Evolutionary conservation across 2,888 invertebrate genomes (phyloP), one percentile per base, ranked within the genome.

Genomic region (Drosophila atroscutellata): DNA sequence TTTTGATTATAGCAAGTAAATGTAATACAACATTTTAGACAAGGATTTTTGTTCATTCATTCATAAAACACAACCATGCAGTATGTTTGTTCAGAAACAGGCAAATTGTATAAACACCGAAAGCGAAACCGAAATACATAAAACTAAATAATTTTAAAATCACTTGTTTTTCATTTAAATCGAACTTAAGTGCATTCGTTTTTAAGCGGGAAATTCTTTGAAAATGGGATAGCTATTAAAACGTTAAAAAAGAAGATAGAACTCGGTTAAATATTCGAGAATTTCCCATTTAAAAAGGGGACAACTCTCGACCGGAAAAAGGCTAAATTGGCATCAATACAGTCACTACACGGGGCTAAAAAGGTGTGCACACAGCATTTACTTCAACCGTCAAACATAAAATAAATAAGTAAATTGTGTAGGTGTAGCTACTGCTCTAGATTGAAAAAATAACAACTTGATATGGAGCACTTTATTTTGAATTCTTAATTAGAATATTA

Each of bases 71-170:
- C 45, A 60, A 36, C 18, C 72, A 82, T 70, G 60, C 80, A 89
- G 70, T 60, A 47, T 39, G 72, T 71, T 77, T 77, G 81, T 81
- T 72, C 50, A 77, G 18, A 42, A 64, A 54, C 82, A 78, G 68
- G 55, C 79, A 78, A 64, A 72, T 81, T 78, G 82, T 81, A 81
- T 60, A 78, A 78, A 81, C 74, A 81, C 74, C 68, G 64, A 74
- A 73, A 81, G 55, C 79, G 66, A 79, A 66, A 74, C 64, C 80
- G 83, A 70, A 78, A 79, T 79, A 79, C 45, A 79, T 79, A 60
- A 60, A 68, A 78, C 73, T 66, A 78, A 78, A 79, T 82, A 74
- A 79, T 79, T 79, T 82, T 81, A 81, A 57, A 28, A 50, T 11
- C 47, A 3, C 24, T 59, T 63, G 51, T 67, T 72, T 75, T 52